A percentile compares a stretch with the other conserved stretches of the same genome.
Evolutionary conservation across 2,113 vertebrate species (phyloP).

Genomic region (Neotoma lepida): DNA sequence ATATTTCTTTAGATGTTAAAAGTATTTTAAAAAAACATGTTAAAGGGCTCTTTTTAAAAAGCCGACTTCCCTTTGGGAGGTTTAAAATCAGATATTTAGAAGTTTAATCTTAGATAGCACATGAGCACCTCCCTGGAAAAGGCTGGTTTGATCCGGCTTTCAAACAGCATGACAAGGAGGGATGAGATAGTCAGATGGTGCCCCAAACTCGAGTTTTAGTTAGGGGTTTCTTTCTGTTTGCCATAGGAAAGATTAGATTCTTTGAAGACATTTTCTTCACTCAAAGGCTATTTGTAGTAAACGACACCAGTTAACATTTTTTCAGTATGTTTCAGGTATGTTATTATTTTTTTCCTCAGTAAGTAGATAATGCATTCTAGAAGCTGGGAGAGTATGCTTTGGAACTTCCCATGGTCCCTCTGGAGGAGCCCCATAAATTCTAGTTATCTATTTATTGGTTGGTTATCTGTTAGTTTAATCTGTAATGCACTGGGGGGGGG

Average conservation of each 20-base stretch:
- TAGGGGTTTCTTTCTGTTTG: neutral
- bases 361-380: neutral
- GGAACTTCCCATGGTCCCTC: neutral
- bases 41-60: constrained; percentile 76
- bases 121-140: constrained; percentile 17
- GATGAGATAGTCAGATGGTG: neutral
- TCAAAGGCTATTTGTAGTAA: neutral
- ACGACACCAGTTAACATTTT: neutral
- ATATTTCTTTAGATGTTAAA: constrained; percentile 75
- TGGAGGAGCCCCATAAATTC: neutral
- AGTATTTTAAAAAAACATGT: constrained; percentile 76
- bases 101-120: constrained; percentile 49
- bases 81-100: constrained; percentile 76
- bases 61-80: constrained; percentile 71
- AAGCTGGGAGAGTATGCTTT: neutral
- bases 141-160: neutral
- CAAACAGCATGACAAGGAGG: neutral
- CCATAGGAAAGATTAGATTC: neutral
- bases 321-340: neutral
- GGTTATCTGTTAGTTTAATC: constrained; percentile 21
- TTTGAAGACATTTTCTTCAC: neutral
- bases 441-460: neutral
- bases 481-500: neutral
- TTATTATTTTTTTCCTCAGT: neutral
- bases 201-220: neutral